A percentile compares a stretch with the other conserved stretches of the same genome.
Conservation (phyloP, 1,140 invertebrate species). For the Drosophila fuyamai region DNA sequence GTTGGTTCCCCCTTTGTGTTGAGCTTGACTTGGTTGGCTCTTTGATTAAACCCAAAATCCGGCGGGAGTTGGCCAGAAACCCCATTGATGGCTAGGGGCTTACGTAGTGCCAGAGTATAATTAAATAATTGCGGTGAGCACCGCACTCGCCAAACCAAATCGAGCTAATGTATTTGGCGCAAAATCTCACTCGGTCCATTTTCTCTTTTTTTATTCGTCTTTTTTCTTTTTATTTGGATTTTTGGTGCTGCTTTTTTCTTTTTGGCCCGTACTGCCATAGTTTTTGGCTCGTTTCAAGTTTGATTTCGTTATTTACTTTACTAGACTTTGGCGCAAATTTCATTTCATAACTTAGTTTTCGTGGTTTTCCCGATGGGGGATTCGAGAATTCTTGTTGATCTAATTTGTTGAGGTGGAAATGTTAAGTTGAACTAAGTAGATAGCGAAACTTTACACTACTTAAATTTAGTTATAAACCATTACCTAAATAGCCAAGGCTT, state of each 20-base stretch:
- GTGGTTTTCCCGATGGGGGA: conserved; percentile 34
- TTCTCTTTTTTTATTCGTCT: conserved; percentile 15
- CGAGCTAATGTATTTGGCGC: conserved; percentile 71
- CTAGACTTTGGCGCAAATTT: conserved; percentile 62
- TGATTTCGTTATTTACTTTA: conserved; percentile 50
- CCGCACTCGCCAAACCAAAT: conserved; percentile 63
- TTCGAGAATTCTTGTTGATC: conserved; percentile 34
- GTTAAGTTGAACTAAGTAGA: conserved; percentile 22
- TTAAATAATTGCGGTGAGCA: conserved; percentile 77
- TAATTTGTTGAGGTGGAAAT: conserved; percentile 37
- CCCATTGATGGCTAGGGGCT: not conserved
- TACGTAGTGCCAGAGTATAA: conserved; percentile 53
- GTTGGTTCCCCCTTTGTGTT: conserved; percentile 44
- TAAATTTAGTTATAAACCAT: conserved; percentile 2
- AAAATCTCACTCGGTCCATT: conserved; percentile 52
- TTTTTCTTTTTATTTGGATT: conserved; percentile 32
- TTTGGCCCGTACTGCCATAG: conserved; percentile 9
- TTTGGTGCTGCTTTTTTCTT: conserved; percentile 5
- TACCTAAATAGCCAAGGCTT: not conserved
- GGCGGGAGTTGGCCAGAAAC: conserved; percentile 14
- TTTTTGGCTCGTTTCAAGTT: conserved; percentile 37
- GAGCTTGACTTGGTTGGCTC: conserved; percentile 62
- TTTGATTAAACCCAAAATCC: conserved; percentile 68
- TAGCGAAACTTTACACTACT: conserved; percentile 24
- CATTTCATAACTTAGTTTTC: conserved; percentile 69